Conservation (phyloP, 2,113 vertebrate genomes). For the Alouatta palliata region DNA sequence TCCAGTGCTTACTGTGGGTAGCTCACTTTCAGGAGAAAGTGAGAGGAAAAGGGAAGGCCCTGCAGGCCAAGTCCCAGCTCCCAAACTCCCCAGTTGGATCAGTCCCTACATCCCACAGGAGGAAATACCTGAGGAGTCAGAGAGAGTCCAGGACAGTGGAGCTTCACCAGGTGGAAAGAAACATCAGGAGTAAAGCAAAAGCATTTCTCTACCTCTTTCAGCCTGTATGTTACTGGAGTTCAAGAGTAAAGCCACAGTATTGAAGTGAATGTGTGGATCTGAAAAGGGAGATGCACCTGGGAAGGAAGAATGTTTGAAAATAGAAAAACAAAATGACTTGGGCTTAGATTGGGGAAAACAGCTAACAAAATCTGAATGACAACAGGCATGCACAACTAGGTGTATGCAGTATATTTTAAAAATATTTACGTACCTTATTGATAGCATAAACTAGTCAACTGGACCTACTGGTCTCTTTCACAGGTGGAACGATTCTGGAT, state of each 20-base stretch:
- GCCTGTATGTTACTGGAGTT: neutral
- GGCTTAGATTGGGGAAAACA: neutral
- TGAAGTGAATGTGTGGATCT: neutral
- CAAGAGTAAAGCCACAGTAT: neutral
- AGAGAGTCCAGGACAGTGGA: neutral
- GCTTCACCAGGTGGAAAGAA: neutral
- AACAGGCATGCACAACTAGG: neutral
- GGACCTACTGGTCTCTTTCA: neutral
- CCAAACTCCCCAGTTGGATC: neutral
- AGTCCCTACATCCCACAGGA: neutral
- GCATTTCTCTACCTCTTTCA: neutral
- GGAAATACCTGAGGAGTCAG: neutral
- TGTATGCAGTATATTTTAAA: neutral
- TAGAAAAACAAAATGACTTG: neutral
- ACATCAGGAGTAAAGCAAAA: neutral
- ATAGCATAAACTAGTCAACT: neutral
- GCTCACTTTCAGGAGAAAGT: neutral
- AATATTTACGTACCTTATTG: fast-evolving
- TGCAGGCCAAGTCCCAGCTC: neutral
- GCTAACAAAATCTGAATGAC: neutral
- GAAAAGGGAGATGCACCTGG: neutral
- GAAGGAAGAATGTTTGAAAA: slow-evolving; percentile 17
- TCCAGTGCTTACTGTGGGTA: neutral
- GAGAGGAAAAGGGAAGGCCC: neutral
- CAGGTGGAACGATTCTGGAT: slow-evolving; percentile 99